Evolutionary conservation across 2,113 vertebrate species (phyloP), one percentile per base, ranked within the genome.

Genomic region (Caranx melampygus): DNA sequence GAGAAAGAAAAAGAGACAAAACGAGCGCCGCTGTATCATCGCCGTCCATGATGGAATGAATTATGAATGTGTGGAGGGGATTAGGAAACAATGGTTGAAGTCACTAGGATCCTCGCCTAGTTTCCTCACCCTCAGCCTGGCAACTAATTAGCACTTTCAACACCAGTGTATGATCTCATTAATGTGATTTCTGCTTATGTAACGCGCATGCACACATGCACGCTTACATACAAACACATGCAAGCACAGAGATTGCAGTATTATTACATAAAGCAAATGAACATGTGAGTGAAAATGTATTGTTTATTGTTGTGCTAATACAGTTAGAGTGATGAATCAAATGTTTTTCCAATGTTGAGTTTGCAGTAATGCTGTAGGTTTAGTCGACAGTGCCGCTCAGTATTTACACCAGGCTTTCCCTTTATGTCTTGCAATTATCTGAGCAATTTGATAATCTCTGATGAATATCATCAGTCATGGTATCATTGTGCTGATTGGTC

Each of bases 111-210:
- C 91, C 83, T 92, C 68, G 87, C 86, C 88, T 92, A 81, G 85
- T 90, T 91, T 88, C 93, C 85, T 91, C 91, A 88, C 82, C 87
- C 91, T 90, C 81, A 87, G 84, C 88, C 84, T 67, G 42, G 85
- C 88, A 87, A 88, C 91, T 93, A 94, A 95, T 95, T 95, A 94
- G 91, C 92, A 92, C 89, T 92, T 94, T 92, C 91, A 91, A 89
- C 90, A 92, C 80, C 77, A 92, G 87, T 88, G 84, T 91, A 89
- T 93, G 90, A 93, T 92, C 90, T 92, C 90, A 90, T 92, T 94
- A 92, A 89, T 90, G 89, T 89, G 81, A 88, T 88, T 87, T 90
- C 82, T 91, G 83, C 91, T 94, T 92, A 89, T 85, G 90, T 92
- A 95, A 94, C 57, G 35, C 49, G 77, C 81, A 72, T 76, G 80